Evolutionary conservation across 2,113 vertebrate species (phyloP), one percentile per base, ranked within the genome.

Genomic region (Mustela nigripes): DNA sequence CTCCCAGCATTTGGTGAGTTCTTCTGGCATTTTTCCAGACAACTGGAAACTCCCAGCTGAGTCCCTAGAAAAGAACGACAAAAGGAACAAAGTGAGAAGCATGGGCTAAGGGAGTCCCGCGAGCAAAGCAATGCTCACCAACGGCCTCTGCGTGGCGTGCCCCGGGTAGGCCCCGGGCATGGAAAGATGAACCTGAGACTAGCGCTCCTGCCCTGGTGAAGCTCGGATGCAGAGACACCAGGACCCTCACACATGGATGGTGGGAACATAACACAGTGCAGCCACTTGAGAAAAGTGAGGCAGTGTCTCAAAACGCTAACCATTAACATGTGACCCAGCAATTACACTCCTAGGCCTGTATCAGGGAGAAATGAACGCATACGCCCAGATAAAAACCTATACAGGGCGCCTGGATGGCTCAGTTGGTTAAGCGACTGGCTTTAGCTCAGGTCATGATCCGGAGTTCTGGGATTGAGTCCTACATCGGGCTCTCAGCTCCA

Each of bases 51-150:
- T 80, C 63, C 22, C 5, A 82, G 62, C 15, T 15, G 58, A 83
- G 65, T 28, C 28, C 81, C 98, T 97, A 58, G 45, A 74, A 94
- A 81, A 93, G 31, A 67, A 67, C 0, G 28, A 60, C 4, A 62
- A 85, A 86, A 74, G 26, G n/a, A 73, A 11, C n/a, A 81, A 36
- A 78, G 14, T 65, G 83, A 94, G 78, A 74, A 62, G 79, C 28
- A 7, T 2, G 67, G 82, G 45, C 31, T 50, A 14, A 21, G 9
- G 63, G 15, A 11, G 14, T 71, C 26, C n/a, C 4, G 19, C 4
- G 9, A 58, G 56, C 26, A 4, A 2, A 22, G 56, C 4, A 10
- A 8, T 18, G 62, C 39, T 31, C 1, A 2, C 2, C 0, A 0
- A 71, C 31, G 67, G 82, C 53, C 50, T 28, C 56, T 50, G 26